Conservation (phyloP, 2,113 vertebrate genomes). For the Equus quagga region DNA sequence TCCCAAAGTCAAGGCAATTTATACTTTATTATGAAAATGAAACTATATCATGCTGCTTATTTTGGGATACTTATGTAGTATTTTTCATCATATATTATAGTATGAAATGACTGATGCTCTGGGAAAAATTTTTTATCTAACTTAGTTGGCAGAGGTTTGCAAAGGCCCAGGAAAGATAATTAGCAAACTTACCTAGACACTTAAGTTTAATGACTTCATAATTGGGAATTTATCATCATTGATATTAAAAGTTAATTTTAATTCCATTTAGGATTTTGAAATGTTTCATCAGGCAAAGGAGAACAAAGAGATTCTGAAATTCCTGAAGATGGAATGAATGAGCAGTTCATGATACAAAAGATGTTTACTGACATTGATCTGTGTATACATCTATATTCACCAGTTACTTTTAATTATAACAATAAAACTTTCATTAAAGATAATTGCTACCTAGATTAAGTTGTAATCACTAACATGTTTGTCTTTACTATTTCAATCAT, state of each 20-base stretch:
- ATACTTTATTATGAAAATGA: constrained; percentile 19
- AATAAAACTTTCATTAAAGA: neutral
- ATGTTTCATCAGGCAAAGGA: constrained; percentile 36
- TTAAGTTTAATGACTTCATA: constrained; percentile 46
- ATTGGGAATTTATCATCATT: neutral
- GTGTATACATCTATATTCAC: neutral
- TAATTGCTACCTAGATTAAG: neutral
- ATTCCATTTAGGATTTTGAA: constrained; percentile 61
- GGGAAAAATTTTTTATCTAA: neutral
- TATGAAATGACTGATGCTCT: neutral
- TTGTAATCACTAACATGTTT: neutral
- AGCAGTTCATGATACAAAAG: neutral
- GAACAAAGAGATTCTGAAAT: constrained; percentile 46
- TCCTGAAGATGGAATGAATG: constrained; percentile 59
- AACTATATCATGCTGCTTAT: neutral
- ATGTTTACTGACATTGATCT: neutral
- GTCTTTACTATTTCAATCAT: neutral
- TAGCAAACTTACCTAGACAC: neutral
- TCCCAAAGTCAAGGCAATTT: neutral
- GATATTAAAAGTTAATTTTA: constrained; percentile 25
- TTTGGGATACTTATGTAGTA: neutral
- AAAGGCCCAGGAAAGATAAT: neutral
- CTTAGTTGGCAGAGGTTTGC: neutral
- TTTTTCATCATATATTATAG: neutral
- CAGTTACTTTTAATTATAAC: neutral